These are phyloP conservation scores for Chlorocebus sabaeus DNA, from an alignment of 2,113 vertebrate species.

Conservation along the genomic window DNA sequence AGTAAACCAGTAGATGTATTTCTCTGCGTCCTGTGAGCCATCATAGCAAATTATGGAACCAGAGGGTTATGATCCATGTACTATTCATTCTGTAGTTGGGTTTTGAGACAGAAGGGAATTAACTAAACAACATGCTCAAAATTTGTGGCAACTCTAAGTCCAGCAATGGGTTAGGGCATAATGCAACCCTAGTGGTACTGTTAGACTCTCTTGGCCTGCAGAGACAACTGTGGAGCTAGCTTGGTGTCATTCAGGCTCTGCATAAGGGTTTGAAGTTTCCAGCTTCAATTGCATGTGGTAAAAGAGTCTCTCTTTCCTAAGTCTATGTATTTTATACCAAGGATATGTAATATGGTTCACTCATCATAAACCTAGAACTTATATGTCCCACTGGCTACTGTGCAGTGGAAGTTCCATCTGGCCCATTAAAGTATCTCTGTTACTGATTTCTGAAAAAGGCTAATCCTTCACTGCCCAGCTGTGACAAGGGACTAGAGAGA, in stretches of 20 bases:
- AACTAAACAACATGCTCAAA: not conserved
- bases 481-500: not conserved
- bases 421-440: not conserved
- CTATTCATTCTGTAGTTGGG: not conserved
- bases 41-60: not conserved
- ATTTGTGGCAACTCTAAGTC: not conserved
- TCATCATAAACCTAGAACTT: not conserved
- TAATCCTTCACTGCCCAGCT: not conserved
- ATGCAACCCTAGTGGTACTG: not conserved
- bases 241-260: not conserved
- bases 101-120: conserved; percentile 12
- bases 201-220: not conserved
- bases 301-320: not conserved
- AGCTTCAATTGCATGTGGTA: not conserved
- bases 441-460: not conserved
- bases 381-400: not conserved
- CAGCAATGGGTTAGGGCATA: not conserved
- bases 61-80: not conserved
- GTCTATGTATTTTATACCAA: not conserved
- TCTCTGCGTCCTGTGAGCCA: not conserved
- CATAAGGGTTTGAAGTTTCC: not conserved
- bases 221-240: not conserved
- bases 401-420: not conserved
- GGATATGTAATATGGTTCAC: not conserved
- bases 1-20: not conserved